Percentiles rank a stretch among this genome's conserved stretches.
These are phyloP conservation scores for Synergus laeviventris DNA, from an alignment of 2,888 invertebrate species.

Conservation along the genomic window DNA sequence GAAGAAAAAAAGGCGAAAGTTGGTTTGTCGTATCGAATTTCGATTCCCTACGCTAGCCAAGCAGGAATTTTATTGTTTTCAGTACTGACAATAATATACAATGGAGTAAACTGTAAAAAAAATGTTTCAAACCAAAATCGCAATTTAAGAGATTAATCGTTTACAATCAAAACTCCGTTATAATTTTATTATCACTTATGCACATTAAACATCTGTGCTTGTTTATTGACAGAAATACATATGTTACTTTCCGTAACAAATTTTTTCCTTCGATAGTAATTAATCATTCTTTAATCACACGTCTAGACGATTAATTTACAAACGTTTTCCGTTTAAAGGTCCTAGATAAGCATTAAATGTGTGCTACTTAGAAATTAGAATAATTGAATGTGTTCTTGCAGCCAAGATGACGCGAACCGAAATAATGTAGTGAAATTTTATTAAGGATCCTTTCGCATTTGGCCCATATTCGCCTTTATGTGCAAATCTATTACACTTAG, in stretches of 20 bases:
- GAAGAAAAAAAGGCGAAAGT: not conserved
- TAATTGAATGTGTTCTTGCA: slow-evolving; percentile 38
- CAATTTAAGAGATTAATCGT: not conserved
- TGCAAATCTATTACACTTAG: not conserved
- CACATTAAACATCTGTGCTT: slow-evolving; percentile 8
- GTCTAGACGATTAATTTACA: slow-evolving; percentile 11
- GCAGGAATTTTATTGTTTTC: not conserved
- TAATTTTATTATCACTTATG: slow-evolving; percentile 5
- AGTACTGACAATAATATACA: not conserved
- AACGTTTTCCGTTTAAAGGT: slow-evolving; percentile 35
- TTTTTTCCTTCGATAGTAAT: slow-evolving; percentile 22
- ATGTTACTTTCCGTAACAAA: slow-evolving; percentile 32
- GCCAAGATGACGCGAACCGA: slow-evolving; percentile 38
- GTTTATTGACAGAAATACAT: slow-evolving; percentile 34
- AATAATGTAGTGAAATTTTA: slow-evolving; percentile 50
- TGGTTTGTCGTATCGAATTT: not conserved
- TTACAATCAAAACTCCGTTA: not conserved
- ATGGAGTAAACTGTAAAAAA: not conserved
- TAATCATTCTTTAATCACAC: slow-evolving; percentile 10
- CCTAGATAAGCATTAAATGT: slow-evolving; percentile 24
- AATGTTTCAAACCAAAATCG: not conserved
- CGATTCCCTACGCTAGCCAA: not conserved
- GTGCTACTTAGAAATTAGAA: slow-evolving; percentile 50
- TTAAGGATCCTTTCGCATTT: slow-evolving; percentile 48
- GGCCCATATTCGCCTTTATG: slow-evolving; percentile 23